Evolutionary conservation across 2,888 invertebrate species (phyloP), one percentile per base, ranked within the genome.

Genomic region (Isoperla grammatica): DNA sequence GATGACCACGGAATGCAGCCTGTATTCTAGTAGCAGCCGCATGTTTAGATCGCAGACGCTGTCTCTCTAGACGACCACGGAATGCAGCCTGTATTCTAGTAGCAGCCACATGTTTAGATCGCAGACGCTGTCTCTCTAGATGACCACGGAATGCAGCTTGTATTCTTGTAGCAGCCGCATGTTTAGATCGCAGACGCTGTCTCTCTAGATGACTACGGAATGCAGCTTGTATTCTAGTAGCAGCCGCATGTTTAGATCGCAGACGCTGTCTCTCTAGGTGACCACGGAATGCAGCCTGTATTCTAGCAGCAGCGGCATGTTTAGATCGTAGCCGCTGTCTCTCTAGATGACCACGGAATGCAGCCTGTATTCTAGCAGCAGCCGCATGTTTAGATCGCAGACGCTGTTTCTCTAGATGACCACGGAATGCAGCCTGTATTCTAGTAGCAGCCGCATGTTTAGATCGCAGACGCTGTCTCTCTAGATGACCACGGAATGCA

Each of bases 21-120:
- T 79, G 79, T 57, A 79, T 65, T 40, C 68, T 69, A 48, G 74
- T 65, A 1, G 75, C 71, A 17, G 71, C 66, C 77, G 35, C 61
- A 71, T 64, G 64, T 76, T 73, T 15, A n/a, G 2, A 11, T 12
- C 40, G 12, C 17, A 20, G 12, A 40, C 13, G 2, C 49, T 57
- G n/a, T 37, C 48, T 45, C 20, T 42, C 12, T 20, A 29, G 11
- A 9, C 19, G 19, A 12, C n/a, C 37, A 22, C 59, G 54, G 20
- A 42, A 55, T 17, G n/a, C n/a, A 11, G n/a, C 22, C 43, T 61
- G 61, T 48, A 35, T 4, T 15, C 29, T 53, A n/a, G n/a, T n/a
- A n/a, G n/a, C n/a, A n/a, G n/a, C n/a, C n/a, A n/a, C n/a, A n/a
- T n/a, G n/a, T n/a, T n/a, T n/a, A n/a, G n/a, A n/a, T n/a, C n/a